A percentile compares a stretch with the other conserved stretches of the same genome.
phyloP scores from a whole-genome alignment of 2,797 vertebrate genomes.

The Chrosomus eos region DNA sequence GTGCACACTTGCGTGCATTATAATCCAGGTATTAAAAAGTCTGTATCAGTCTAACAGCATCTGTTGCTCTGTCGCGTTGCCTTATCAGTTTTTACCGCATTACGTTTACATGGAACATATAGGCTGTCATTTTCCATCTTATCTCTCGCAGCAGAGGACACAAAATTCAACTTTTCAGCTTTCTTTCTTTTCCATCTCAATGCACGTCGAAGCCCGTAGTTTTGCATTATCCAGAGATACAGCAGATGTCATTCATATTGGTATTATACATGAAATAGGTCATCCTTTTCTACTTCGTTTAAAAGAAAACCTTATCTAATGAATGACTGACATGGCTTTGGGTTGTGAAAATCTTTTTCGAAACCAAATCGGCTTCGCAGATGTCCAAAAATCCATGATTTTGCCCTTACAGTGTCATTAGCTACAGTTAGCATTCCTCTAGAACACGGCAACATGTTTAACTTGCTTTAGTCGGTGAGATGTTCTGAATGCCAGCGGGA shows the following conservation, averaged over 20 bases:
- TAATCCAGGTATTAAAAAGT: conserved; percentile 58
- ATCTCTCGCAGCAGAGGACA: conserved; percentile 58
- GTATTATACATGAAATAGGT: conserved; percentile 53
- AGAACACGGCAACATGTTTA: conserved; percentile 48
- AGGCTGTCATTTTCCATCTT: conserved; percentile 59
- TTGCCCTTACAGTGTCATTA: conserved; percentile 53
- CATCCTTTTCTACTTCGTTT: conserved; percentile 41
- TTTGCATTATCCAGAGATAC: conserved; percentile 47
- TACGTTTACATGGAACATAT: conserved; percentile 59
- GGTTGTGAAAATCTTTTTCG: conserved; percentile 27
- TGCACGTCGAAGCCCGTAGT: conserved; percentile 51
- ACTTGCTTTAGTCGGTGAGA: conserved; percentile 50
- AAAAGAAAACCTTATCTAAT: conserved; percentile 47
- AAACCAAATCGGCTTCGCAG: conserved; percentile 18
- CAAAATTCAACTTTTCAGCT: conserved; percentile 50
- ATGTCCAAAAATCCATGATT: conserved; percentile 32
- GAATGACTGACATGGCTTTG: conserved; percentile 36
- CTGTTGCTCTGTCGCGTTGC: conserved; percentile 60
- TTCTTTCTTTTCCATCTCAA: conserved; percentile 43
- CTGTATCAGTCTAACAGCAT: conserved; percentile 60
- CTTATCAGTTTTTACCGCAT: conserved; percentile 57
- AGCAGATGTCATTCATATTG: conserved; percentile 47
- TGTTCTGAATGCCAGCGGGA: conserved; percentile 52
- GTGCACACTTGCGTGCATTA: conserved; percentile 6
- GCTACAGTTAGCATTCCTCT: conserved; percentile 45